phyloP scores from a whole-genome alignment of 2,888 invertebrate genomes.

The Drosophila gaucha region DNA sequence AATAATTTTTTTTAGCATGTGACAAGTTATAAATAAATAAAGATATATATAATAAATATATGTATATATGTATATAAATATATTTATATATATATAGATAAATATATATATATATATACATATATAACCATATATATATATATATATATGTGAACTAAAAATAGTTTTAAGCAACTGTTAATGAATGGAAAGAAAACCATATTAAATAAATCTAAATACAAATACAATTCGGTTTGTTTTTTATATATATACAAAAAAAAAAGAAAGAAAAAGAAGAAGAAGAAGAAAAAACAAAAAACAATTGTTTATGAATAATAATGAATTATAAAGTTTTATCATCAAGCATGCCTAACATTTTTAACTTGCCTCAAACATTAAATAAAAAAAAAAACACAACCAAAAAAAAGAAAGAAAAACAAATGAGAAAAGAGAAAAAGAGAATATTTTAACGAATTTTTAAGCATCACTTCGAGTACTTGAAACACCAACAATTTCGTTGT shows the following conservation, averaged over 20 bases:
- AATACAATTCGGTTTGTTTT: constrained; percentile 51
- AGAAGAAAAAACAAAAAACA: background rate
- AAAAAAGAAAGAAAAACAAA: background rate
- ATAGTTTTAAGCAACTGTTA: constrained; percentile 57
- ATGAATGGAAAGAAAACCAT: constrained; percentile 20
- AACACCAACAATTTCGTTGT: constrained; percentile 59
- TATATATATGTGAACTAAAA: constrained; percentile 44
- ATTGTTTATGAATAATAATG: constrained; percentile 1
- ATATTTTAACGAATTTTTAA: constrained; percentile 62
- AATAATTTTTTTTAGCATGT: constrained; percentile 43
- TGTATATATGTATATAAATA: constrained; percentile 6
- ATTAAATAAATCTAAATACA: constrained; percentile 56
- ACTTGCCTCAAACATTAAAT: constrained; percentile 22
- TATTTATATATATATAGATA: constrained; percentile 41
- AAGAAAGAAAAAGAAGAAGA: background rate
- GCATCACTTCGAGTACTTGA: constrained; percentile 74
- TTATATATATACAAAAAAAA: constrained; percentile 2
- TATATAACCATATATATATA: constrained; percentile 40
- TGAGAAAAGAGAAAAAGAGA: constrained; percentile 3
- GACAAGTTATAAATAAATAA: constrained; percentile 45
- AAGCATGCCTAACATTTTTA: constrained; percentile 23
- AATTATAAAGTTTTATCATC: constrained; percentile 13
- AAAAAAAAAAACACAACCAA: constrained; percentile 1
- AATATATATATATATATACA: constrained; percentile 42
- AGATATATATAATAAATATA: constrained; percentile 36